phyloP scores from a whole-genome alignment of 2,797 vertebrate species.

The Danio kyathit region DNA sequence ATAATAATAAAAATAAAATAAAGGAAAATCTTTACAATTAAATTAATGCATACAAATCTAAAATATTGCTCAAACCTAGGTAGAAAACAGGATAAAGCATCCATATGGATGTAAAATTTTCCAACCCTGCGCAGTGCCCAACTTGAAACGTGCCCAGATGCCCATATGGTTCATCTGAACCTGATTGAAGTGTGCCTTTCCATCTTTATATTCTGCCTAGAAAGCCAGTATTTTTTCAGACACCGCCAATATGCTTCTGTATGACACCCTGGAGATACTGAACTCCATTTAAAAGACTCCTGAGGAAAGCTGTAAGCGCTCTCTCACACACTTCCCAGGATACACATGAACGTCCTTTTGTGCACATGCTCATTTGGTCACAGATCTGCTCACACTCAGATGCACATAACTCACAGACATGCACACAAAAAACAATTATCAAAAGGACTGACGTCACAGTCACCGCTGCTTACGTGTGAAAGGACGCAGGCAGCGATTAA shows the following conservation, averaged over 20 bases:
- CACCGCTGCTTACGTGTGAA: slow-evolving; percentile 42
- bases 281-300: slow-evolving; percentile 43
- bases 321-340: slow-evolving; percentile 44
- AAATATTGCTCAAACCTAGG: no score
- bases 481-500: slow-evolving; percentile 27
- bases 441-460: slow-evolving; percentile 43
- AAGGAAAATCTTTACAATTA: no score
- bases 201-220: background rate
- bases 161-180: background rate
- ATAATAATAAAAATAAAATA: no score
- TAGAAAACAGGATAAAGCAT: background rate
- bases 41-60: no score
- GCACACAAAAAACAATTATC: background rate
- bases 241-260: slow-evolving; percentile 5
- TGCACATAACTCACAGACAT: slow-evolving; percentile 7
- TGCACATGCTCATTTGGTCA: background rate
- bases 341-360: slow-evolving; percentile 13
- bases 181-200: background rate
- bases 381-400: slow-evolving; percentile 38
- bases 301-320: background rate
- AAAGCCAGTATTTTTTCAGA: background rate
- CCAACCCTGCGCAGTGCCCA: background rate
- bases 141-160: background rate
- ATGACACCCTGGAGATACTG: background rate
- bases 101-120: background rate